These are phyloP conservation scores for Anastatus disparis DNA, from an alignment of 1,140 invertebrate species.

Conservation along the genomic window DNA sequence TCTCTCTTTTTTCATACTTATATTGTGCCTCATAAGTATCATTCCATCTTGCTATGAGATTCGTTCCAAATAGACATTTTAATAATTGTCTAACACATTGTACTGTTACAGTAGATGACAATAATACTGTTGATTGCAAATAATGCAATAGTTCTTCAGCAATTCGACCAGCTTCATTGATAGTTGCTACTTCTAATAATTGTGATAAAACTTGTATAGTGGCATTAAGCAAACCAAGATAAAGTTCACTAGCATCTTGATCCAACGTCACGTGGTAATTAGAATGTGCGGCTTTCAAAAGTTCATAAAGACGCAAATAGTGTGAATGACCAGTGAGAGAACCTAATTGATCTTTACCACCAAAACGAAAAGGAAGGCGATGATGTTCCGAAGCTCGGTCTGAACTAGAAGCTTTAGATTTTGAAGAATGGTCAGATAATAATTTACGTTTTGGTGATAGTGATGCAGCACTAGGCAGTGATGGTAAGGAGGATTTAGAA, in stretches of 20 bases:
- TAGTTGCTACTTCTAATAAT: constrained; percentile 79
- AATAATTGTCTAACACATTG: constrained; percentile 85
- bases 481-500: constrained; percentile 68
- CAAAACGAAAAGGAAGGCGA: constrained; percentile 17
- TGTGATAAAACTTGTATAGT: constrained; percentile 76
- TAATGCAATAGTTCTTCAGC: constrained; percentile 86
- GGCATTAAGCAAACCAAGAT: constrained; percentile 76
- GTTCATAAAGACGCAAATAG: constrained; percentile 83
- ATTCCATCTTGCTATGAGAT: constrained; percentile 76
- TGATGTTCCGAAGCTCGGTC: constrained; percentile 3
- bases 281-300: constrained; percentile 77
- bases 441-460: constrained; percentile 69
- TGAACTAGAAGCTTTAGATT: background rate
- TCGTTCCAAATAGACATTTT: constrained; percentile 85
- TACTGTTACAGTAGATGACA: constrained; percentile 78
- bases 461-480: constrained; percentile 67
- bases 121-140: constrained; percentile 76
- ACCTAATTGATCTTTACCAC: constrained; percentile 60
- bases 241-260: constrained; percentile 77
- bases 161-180: constrained; percentile 78
- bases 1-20: constrained; percentile 42
- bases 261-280: constrained; percentile 87
- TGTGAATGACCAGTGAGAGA: constrained; percentile 60
- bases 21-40: constrained; percentile 56
- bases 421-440: constrained; percentile 53